Conservation (phyloP, 2,888 invertebrate species). For the Dioctria linearis region DNA sequence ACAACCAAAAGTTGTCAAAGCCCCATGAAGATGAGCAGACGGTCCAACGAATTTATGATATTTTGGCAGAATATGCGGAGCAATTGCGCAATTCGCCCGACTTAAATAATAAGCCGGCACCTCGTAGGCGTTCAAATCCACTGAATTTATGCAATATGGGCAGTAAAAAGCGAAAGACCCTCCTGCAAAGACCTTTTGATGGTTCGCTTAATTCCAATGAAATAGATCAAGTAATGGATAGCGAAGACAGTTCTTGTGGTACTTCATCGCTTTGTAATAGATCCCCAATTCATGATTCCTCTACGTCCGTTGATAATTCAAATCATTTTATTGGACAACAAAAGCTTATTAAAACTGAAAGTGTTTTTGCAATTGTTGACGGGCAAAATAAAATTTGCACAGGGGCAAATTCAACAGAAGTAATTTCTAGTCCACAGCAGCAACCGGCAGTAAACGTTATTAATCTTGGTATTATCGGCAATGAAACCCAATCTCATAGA, state of each 20-base stretch:
- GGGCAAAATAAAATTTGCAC: not conserved
- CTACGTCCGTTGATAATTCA: constrained; percentile 14
- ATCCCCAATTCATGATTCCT: constrained; percentile 37
- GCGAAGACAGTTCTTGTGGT: constrained; percentile 44
- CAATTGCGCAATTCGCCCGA: constrained; percentile 86
- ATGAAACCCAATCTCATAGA: constrained; percentile 74
- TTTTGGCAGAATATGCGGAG: constrained; percentile 85
- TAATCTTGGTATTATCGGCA: not conserved
- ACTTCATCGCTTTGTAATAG: constrained; percentile 32
- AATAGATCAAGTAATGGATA: constrained; percentile 56
- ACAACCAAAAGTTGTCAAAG: constrained; percentile 68
- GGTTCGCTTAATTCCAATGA: constrained; percentile 72
- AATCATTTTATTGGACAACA: constrained; percentile 59
- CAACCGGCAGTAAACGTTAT: not conserved
- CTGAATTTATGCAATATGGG: constrained; percentile 69
- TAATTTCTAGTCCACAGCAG: constrained; percentile 59
- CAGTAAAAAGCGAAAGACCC: constrained; percentile 29
- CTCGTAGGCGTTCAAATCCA: constrained; percentile 81
- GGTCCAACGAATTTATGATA: constrained; percentile 84
- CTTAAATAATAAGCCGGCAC: constrained; percentile 85
- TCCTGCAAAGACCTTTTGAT: constrained; percentile 71
- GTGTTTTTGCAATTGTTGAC: constrained; percentile 27
- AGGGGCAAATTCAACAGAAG: not conserved
- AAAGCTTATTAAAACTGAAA: constrained; percentile 65
- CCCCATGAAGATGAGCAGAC: constrained; percentile 87